Evolutionary conservation across 2,113 vertebrate genomes (phyloP), one percentile per base, ranked within the genome.

Genomic region (Peromyscus polionotus): DNA sequence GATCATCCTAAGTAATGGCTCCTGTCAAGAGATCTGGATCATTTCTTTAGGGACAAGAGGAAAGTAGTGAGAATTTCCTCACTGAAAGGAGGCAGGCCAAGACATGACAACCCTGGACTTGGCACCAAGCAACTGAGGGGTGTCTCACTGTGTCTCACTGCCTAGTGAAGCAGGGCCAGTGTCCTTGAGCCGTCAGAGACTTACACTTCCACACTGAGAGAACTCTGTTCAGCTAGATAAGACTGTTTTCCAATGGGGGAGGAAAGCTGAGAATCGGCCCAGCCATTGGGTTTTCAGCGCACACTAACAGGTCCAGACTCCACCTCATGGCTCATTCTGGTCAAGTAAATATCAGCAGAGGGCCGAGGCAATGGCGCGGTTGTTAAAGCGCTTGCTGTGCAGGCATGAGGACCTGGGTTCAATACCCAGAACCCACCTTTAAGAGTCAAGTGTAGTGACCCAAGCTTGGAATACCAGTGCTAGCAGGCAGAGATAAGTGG

Each of bases 111-210:
- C 42, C 90, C 5, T 26, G 20, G 57, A 5, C 1, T 19, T 20
- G 39, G 26, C 48, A 17, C 20, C 59, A 75, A 19, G 22, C 33
- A 19, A 19, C 5, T 6, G 22, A 59, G 68, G n/a, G 65, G 20
- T 13, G 1, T 16, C 0, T 33, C 59, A 0, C 39, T 42, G 14
- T 1, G 10, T 93, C 81, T 65, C 16, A 0, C 3, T 1, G 36
- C 31, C 22, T 63, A 2, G n/a, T 26, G 42, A 45, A 51, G 1
- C 10, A 8, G 0, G 10, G 26, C 14, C n/a, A 20, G 61, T 20
- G 33, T 67, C 42, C 54, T 57, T 61, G 80, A n/a, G 17, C 48
- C 61, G 81, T 24, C 7, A 1, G 65, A 88, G 63, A 54, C 42
- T 39, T n/a, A 3, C 4, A 8, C 8, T 73, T 87, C 51, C 45